A percentile compares a stretch with the other conserved stretches of the same genome.
phyloP scores from a whole-genome alignment of 2,797 vertebrate genomes.

The Paguma larvata region DNA sequence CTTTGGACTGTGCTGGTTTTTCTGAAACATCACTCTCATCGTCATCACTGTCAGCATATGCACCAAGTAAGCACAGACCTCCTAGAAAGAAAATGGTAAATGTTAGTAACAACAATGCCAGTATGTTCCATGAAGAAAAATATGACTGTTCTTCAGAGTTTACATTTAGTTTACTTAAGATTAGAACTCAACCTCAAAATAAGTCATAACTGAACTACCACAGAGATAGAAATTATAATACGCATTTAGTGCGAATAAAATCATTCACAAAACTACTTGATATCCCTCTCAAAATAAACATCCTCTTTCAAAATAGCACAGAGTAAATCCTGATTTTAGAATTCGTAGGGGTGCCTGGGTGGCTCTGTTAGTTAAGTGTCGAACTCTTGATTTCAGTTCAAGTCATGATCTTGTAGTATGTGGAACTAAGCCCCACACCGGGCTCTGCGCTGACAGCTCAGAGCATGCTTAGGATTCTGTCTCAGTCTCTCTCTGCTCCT shows the following conservation, averaged over 20 bases:
- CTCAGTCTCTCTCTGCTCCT: too few species aligned
- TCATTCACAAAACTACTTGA: neutral
- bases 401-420: too few species aligned
- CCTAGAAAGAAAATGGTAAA: slow-evolving; percentile 87
- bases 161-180: slow-evolving; percentile 9
- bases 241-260: neutral
- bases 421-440: too few species aligned
- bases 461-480: too few species aligned
- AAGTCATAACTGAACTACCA: neutral
- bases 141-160: neutral
- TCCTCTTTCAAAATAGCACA: neutral
- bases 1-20: slow-evolving; percentile 80
- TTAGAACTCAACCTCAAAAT: neutral
- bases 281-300: slow-evolving; percentile 4
- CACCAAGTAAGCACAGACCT: slow-evolving; percentile 96
- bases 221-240: neutral
- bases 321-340: neutral
- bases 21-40: slow-evolving; percentile 91
- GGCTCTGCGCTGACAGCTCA: too few species aligned
- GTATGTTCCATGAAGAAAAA: neutral
- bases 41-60: slow-evolving; percentile 98
- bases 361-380: too few species aligned
- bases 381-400: too few species aligned
- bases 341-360: too few species aligned
- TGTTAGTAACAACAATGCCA: neutral